These are phyloP conservation scores for Dermolepida albohirtum DNA, from an alignment of 2,888 invertebrate genomes.

Conservation along the genomic window DNA sequence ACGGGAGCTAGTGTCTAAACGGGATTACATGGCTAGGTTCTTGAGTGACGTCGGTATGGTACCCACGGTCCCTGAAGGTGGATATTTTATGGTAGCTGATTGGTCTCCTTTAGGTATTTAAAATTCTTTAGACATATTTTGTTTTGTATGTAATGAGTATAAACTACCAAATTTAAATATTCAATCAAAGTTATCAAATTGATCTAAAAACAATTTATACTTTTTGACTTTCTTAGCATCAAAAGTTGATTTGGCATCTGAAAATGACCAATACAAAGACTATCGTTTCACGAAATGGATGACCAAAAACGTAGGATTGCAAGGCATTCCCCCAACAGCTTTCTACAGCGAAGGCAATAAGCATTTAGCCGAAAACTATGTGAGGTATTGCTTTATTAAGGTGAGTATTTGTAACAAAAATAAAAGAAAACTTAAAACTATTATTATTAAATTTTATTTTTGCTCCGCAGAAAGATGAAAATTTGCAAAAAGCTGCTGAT, in stretches of 20 bases:
- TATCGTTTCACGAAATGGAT: slow-evolving; percentile 97
- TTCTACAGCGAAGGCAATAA: slow-evolving; percentile 90
- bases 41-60: slow-evolving; percentile 85
- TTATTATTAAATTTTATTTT: slow-evolving; percentile 44
- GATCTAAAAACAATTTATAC: too few species aligned
- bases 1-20: slow-evolving; percentile 78
- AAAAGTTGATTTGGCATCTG: slow-evolving; percentile 76
- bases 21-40: slow-evolving; percentile 83
- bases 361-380: slow-evolving; percentile 83
- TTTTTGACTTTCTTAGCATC: slow-evolving; percentile 64
- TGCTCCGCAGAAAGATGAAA: slow-evolving; percentile 78
- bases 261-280: slow-evolving; percentile 82
- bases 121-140: slow-evolving; percentile 11
- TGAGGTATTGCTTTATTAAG: slow-evolving; percentile 96
- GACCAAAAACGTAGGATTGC: slow-evolving; percentile 90
- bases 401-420: slow-evolving; percentile 62
- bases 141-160: neutral
- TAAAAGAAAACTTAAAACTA: slow-evolving; percentile 23
- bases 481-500: slow-evolving; percentile 74
- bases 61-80: slow-evolving; percentile 94
- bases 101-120: slow-evolving; percentile 79
- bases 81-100: slow-evolving; percentile 97
- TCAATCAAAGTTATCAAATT: too few species aligned
- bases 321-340: slow-evolving; percentile 94
- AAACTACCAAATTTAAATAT: too few species aligned